These are phyloP conservation scores for Clepsis dumicolana DNA, from an alignment of 2,888 invertebrate genomes.

Conservation along the genomic window DNA sequence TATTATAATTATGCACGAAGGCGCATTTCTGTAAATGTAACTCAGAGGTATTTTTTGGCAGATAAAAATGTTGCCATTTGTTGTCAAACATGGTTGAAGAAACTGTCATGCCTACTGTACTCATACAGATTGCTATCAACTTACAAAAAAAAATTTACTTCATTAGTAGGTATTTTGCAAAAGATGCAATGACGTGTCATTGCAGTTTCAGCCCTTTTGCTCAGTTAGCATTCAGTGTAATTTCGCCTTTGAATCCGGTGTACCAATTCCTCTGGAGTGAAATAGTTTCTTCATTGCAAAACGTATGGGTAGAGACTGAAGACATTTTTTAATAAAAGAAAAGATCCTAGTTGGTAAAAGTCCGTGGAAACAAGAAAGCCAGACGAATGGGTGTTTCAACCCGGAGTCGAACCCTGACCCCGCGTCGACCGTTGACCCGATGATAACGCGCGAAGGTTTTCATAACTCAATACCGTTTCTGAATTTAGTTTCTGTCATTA, in stretches of 20 bases:
- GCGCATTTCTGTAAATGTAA: too few relatives aligned
- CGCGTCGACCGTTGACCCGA: conserved; percentile 17
- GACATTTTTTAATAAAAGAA: conserved; percentile 35
- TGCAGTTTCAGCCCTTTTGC: too few relatives aligned
- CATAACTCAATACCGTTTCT: conserved; percentile 13
- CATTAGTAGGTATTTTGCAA: too few relatives aligned
- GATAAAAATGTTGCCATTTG: too few relatives aligned
- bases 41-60: too few relatives aligned
- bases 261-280: neutral
- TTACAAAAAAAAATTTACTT: too few relatives aligned
- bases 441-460: conserved; percentile 21
- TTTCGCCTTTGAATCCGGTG: neutral
- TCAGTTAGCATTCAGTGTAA: neutral
- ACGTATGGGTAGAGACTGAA: conserved; percentile 5
- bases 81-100: too few relatives aligned
- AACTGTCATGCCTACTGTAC: too few relatives aligned
- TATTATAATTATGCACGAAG: too few relatives aligned
- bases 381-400: conserved; percentile 39
- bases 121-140: too few relatives aligned
- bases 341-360: conserved; percentile 32
- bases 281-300: conserved; percentile 2
- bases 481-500: neutral
- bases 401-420: conserved; percentile 15
- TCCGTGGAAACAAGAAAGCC: conserved; percentile 24
- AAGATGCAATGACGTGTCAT: too few relatives aligned